Percentiles rank a stretch among this genome's conserved stretches.
These are phyloP conservation scores for Ovibos moschatus DNA, from an alignment of 2,113 vertebrate species.

Conservation along the genomic window DNA sequence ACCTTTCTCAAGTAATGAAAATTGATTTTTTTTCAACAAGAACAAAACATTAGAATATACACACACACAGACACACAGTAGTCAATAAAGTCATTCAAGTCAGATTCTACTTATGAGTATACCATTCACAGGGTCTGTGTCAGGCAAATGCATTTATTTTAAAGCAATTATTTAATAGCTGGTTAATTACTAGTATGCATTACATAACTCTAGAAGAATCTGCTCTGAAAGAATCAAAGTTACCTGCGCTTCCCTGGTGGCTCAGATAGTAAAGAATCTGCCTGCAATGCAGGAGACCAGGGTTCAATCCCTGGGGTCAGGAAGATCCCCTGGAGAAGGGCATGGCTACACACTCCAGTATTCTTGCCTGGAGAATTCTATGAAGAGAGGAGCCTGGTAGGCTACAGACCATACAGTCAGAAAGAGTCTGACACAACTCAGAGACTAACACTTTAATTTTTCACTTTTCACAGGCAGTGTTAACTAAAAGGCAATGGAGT, in stretches of 20 bases:
- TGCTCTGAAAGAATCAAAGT: neutral
- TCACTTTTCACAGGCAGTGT: neutral
- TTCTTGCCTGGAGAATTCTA: neutral
- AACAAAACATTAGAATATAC: slow-evolving; percentile 9
- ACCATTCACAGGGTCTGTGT: neutral
- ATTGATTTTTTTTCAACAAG: neutral
- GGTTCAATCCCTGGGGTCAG: neutral
- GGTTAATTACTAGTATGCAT: neutral
- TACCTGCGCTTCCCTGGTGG: neutral
- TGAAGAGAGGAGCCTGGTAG: neutral
- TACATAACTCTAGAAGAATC: neutral
- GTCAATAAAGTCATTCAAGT: neutral
- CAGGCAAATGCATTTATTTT: neutral
- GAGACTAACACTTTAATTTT: neutral
- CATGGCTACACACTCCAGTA: neutral
- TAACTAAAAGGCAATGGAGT: neutral
- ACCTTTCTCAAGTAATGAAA: slow-evolving; percentile 9
- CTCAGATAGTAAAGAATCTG: neutral
- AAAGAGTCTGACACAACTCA: neutral
- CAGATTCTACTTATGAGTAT: neutral
- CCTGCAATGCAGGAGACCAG: neutral
- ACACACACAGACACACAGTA: neutral
- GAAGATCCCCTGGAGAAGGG: neutral
- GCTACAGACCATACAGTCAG: neutral
- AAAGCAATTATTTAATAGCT: slow-evolving; percentile 19